Base-by-base conservation (phyloP, 64 coral and sea anemone genomes). In the Catalaphyllia jardinei region DNA sequence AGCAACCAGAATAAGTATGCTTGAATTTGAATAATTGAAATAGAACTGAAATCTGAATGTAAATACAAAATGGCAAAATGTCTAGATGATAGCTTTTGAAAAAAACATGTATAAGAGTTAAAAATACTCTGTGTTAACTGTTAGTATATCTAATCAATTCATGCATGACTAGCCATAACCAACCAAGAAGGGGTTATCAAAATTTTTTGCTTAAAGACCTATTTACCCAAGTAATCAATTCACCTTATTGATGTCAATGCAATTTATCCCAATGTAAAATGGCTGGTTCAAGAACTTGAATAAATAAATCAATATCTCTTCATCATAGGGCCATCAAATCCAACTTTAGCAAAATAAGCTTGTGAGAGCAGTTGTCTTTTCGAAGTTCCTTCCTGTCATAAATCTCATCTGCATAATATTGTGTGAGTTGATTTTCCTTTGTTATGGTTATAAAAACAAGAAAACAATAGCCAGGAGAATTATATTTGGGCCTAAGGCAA, bases 371-470 rank as follows among this genome's bases (percentile, higher is more conserved):
- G 28, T 54, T 29, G 9, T 11, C n/a, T 25, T 28, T 69, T 67
- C n/a, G 22, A 83, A 39, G 81, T 18, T 30, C 27, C 81, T 71
- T 85, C 81, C 81, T 85, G 81, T 42, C 30, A 13, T 13, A 51
- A 31, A 71, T 85, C 62, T 84, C 62, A 85, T 85, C 31, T 85
- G 62, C 81, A 85, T 85, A 85, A 19, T 71, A 24, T 31, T 52
- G 39, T 64, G 25, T 59, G 25, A 51, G 46, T 79, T 28, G 4
- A 79, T 79, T 79, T 55, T 12, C 24, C 51, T 85, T 85, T 85
- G 81, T 85, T 85, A 18, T 50, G 38, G 24, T 85, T 71, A 85
- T 85, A 71, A 85, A 25, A n/a, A 51, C 22, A 85, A 24, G 12
- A 51, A 52, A 50, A 71, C 35, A 71, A 25, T 11, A 85, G 35